Percentiles rank a stretch among this genome's conserved stretches.
Conservation (phyloP, 2,888 invertebrate genomes). For the Allygus modestus region DNA sequence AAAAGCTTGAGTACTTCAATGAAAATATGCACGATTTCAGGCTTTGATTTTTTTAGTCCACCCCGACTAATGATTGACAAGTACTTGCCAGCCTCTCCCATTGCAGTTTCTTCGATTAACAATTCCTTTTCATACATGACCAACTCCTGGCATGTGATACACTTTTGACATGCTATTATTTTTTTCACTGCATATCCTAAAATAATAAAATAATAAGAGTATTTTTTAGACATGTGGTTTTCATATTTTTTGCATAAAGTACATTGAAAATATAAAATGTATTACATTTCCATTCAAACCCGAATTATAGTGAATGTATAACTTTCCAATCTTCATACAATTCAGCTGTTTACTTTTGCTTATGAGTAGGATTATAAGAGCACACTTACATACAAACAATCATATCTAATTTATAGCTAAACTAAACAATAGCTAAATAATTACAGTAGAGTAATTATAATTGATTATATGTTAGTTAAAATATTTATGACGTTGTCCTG, state of each 20-base stretch:
- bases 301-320: constrained; percentile 16
- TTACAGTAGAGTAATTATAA: background rate
- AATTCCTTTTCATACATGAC: constrained; percentile 29
- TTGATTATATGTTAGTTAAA: constrained; percentile 3
- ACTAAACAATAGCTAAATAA: constrained; percentile 4
- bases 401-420: constrained; percentile 6
- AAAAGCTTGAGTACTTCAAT: constrained; percentile 9
- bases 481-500: too few relatives aligned
- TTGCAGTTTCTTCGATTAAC: constrained; percentile 20
- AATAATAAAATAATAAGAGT: background rate
- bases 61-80: background rate
- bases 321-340: constrained; percentile 24
- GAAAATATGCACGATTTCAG: constrained; percentile 8
- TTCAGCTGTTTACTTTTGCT: constrained; percentile 3
- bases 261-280: background rate
- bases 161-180: background rate
- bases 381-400: constrained; percentile 12
- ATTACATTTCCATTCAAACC: constrained; percentile 15
- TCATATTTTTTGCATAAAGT: background rate
- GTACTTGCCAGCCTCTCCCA: background rate
- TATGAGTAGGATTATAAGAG: background rate
- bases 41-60: background rate
- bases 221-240: background rate
- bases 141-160: background rate
- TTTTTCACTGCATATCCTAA: constrained; percentile 33